phyloP scores from a whole-genome alignment of 1,140 invertebrate genomes.

The Zaprionus davidi region DNA sequence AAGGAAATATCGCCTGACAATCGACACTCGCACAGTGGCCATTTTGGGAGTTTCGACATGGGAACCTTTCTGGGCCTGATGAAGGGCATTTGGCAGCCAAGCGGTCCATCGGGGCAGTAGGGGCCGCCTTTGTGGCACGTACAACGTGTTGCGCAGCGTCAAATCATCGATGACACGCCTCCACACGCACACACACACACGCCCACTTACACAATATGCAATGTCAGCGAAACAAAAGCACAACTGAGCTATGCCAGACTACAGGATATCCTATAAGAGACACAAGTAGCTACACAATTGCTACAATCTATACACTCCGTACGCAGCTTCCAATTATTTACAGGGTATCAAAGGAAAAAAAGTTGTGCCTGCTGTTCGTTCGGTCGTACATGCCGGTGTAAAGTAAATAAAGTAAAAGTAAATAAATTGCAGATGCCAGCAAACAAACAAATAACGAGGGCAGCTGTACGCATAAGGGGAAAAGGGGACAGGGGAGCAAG shows the following conservation, averaged over 20 bases:
- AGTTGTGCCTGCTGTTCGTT: conserved; percentile 2
- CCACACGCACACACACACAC: neutral
- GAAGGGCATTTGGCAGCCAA: conserved; percentile 19
- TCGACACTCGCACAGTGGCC: neutral
- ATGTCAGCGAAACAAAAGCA: conserved; percentile 33
- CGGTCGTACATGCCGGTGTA: conserved; percentile 51
- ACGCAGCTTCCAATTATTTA: neutral
- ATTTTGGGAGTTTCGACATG: neutral
- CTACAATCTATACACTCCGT: neutral
- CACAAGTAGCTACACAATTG: neutral
- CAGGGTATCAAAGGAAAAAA: conserved; percentile 21
- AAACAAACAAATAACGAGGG: conserved; percentile 44
- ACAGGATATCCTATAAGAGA: neutral
- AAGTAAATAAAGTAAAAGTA: conserved; percentile 62
- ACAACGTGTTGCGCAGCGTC: conserved; percentile 33
- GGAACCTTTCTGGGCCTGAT: conserved; percentile 12
- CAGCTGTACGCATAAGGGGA: neutral
- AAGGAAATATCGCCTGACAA: neutral
- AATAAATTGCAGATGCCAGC: conserved; percentile 73
- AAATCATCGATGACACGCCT: conserved; percentile 24
- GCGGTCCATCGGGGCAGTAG: conserved; percentile 2
- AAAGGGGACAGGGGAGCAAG: neutral
- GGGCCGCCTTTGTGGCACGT: neutral
- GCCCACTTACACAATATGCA: conserved; percentile 23
- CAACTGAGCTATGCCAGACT: neutral